These are phyloP conservation scores for Agelas oroides DNA, from an alignment of 37 sponge, comb jelly and placozoan genomes.

Conservation along the genomic window DNA sequence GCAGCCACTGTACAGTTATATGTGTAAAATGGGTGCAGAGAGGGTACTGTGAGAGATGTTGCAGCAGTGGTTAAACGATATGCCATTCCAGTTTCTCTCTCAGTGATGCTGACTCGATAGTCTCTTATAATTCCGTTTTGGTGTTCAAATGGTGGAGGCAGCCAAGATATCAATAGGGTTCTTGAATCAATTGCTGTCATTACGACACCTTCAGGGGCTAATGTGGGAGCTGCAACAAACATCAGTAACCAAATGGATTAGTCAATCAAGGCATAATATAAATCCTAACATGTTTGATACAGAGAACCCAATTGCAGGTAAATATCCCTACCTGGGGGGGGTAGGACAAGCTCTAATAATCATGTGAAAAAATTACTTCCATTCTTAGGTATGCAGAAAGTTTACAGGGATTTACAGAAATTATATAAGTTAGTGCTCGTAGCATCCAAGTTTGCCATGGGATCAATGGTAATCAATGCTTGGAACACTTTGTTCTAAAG, in stretches of 20 bases:
- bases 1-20: slow-evolving; percentile 44
- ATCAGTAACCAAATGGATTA: too few species aligned
- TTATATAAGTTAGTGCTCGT: too few species aligned
- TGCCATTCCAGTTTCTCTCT: background rate
- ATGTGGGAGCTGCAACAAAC: slow-evolving; percentile 9
- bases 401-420: too few species aligned
- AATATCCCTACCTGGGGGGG: too few species aligned
- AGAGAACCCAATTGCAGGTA: too few species aligned
- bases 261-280: too few species aligned
- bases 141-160: slow-evolving; percentile 6
- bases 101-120: slow-evolving; percentile 5
- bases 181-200: background rate
- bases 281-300: too few species aligned
- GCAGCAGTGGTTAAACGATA: background rate
- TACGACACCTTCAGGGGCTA: slow-evolving; percentile 22
- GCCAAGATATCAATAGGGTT: slow-evolving; percentile 15
- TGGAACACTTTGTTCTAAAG: too few species aligned
- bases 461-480: too few species aligned
- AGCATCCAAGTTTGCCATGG: too few species aligned
- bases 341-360: too few species aligned
- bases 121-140: slow-evolving; percentile 45
- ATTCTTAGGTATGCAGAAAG: too few species aligned
- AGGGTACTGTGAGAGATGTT: slow-evolving; percentile 3
- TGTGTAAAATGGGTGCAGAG: slow-evolving; percentile 63
- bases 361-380: background rate